Evolutionary conservation across 2,888 invertebrate species (phyloP).

Genomic region (Archaeoteleia sp.): DNA sequence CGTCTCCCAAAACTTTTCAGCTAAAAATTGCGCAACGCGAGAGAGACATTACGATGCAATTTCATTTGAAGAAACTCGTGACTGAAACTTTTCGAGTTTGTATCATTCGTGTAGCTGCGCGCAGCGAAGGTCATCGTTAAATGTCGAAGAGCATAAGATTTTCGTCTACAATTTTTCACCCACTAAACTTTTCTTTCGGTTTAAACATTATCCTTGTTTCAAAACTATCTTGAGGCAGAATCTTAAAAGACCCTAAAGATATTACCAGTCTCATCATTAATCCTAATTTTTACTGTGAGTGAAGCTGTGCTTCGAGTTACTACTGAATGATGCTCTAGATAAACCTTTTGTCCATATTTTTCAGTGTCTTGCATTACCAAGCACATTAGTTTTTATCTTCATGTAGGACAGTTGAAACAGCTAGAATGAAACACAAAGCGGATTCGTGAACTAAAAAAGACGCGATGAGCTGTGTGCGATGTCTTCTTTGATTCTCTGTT

Average conservation of each 20-base stretch:
- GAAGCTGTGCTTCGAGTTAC: no score
- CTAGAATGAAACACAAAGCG: neutral
- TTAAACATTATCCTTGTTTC: slow-evolving; percentile 8
- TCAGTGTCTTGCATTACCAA: no score
- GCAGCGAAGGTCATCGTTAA: slow-evolving; percentile 33
- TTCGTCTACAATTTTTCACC: no score
- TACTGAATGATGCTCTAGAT: no score
- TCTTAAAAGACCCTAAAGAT: slow-evolving; percentile 12
- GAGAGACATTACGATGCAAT: slow-evolving; percentile 31
- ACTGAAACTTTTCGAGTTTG: slow-evolving; percentile 26
- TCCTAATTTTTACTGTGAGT: no score
- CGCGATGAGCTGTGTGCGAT: slow-evolving; percentile 21
- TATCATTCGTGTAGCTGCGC: slow-evolving; percentile 1
- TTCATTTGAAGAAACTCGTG: slow-evolving; percentile 22
- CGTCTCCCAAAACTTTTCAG: slow-evolving; percentile 17
- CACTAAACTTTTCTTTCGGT: no score
- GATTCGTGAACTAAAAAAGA: slow-evolving; percentile 23
- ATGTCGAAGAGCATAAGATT: slow-evolving; percentile 12
- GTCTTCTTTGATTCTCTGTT: slow-evolving; percentile 25
- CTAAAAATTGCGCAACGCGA: slow-evolving; percentile 24
- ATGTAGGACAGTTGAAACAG: slow-evolving; percentile 1
- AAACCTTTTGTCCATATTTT: no score
- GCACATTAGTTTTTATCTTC: neutral
- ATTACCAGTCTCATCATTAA: slow-evolving; percentile 19
- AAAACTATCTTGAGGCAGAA: neutral